Evolutionary conservation across 2,113 vertebrate species (phyloP), one percentile per base, ranked within the genome.

Genomic region (Notothenia coriiceps): DNA sequence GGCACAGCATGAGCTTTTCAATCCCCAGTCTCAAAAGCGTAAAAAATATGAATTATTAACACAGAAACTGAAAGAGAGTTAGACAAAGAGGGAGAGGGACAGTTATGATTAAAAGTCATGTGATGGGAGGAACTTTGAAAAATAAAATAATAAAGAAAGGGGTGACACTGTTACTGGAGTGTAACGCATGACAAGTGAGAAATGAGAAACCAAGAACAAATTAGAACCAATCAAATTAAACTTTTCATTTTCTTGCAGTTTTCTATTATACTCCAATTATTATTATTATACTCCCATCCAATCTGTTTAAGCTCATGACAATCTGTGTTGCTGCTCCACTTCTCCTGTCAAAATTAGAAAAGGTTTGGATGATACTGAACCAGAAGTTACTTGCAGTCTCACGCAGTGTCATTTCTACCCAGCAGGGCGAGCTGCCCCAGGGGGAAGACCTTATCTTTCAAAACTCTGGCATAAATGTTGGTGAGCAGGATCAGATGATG

Each of bases 1-100:
- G 2, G 85, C 89, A 78, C 88, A 90, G 83, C 65, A 9, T 77
- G 86, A 70, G 78, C 71, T 80, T 65, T 66, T 78, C 77, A 85
- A 88, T 72, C 22, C 63, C 49, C 62, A 4, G 17, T 84, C 59
- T 20, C 54, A 78, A 74, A 69, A 59, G 29, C 13, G 4, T 68
- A 59, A 77, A 77, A 8, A 73, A 59, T 61, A 78, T 15, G 64
- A 88, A 71, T 81, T 52, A 82, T 77, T 54, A 29, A 60, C 18
- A 40, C 22, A 67, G 54, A 67, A 81, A 85, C 4, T 20, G 33
- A 40, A 17, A 59, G 46, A 33, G 29, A 50, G 10, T 74, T 12
- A 66, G 18, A 60, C 75, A 17, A 62, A 67, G 59, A 66, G 25
- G 75, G 20, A 22, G 47, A 15, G 62, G 29, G 40, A 50, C 18